Base-by-base conservation (phyloP, 2,888 invertebrate genomes). In the Melanchra persicariae region DNA sequence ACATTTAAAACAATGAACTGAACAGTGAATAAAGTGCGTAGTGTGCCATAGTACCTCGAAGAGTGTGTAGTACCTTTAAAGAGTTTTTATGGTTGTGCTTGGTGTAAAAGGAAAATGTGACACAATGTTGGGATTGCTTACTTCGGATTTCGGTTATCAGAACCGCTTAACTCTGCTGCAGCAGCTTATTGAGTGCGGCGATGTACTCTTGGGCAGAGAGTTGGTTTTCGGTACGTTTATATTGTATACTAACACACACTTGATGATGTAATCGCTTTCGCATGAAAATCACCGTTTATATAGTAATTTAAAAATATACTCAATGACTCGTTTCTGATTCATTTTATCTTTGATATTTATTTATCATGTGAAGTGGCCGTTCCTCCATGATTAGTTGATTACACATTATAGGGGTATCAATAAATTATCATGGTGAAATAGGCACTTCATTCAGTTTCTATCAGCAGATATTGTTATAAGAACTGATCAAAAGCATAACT, bases 111-210 rank as follows among this genome's bases (percentile, higher is more conserved):
- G 55, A 74, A 77, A 75, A 72, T 83, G 74, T 88, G 87, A 89
- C 74, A 91, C 83, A 86, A 95, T 95, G 95, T 90, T 96, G 91
- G 95, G 95, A 88, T 90, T 95, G 81, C 85, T 95, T 57, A 90
- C 93, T 7, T 90, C 95, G 85, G 95, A 95, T 86, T 96, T 92
- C 73, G 93, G 93, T 74, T 94, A 94, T 74, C 93, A 95, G 87
- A 94, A 91, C 83, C 93, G 92, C 30, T 81, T 95, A 86, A 93
- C 92, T 43, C 84, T 95, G 67, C 88, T 96, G 30, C 94, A 95
- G 85, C 95, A 95, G 79, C 88, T 96, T 71, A 94, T 95, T 26
- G 95, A 95, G 19, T 95, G 95, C 69, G 95, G 95, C 0, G 95
- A 96, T 77, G 93, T 94, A 22, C 84, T 94, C 70, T 83, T 95